Conservation (phyloP, 1,140 invertebrate species). For the Maniola jurtina region DNA sequence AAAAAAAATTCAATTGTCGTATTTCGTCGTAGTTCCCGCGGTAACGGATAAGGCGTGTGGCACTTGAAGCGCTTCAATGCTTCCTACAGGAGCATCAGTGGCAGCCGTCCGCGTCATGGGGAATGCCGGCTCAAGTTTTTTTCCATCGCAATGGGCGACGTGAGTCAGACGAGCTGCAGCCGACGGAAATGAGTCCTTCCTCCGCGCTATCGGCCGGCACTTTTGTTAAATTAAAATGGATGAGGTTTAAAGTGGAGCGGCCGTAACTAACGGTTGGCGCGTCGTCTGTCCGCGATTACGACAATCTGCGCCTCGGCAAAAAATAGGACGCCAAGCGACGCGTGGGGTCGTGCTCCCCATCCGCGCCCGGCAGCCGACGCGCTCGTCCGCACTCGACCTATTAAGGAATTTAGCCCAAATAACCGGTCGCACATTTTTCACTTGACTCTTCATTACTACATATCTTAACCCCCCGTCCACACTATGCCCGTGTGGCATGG, state of each 20-base stretch:
- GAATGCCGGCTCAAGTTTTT: constrained; percentile 15
- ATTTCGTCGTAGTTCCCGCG: no score
- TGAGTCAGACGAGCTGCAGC: constrained; percentile 52
- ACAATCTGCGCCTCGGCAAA: constrained; percentile 56
- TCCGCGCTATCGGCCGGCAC: constrained; percentile 74
- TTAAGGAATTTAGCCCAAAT: constrained; percentile 26
- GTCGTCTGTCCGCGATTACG: constrained; percentile 62
- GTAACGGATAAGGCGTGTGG: no score
- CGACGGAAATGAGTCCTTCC: constrained; percentile 74
- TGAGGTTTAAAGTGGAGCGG: constrained; percentile 76
- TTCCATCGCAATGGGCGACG: constrained; percentile 25
- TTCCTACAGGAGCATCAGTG: background rate
- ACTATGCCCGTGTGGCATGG: no score
- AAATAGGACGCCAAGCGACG: constrained; percentile 62
- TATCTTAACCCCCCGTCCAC: no score
- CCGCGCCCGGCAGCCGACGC: constrained; percentile 2
- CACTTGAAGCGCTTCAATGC: no score
- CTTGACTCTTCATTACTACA: background rate
- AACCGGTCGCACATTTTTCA: constrained; percentile 1
- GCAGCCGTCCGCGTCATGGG: constrained; percentile 15
- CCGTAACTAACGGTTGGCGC: constrained; percentile 72
- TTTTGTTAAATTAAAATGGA: constrained; percentile 78
- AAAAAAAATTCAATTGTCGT: no score
- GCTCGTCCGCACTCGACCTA: constrained; percentile 27
- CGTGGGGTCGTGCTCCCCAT: constrained; percentile 54